Percentiles rank a stretch among this genome's conserved stretches.
These are phyloP conservation scores for Clarias magur DNA, from an alignment of 2,113 vertebrate genomes.

Conservation along the genomic window DNA sequence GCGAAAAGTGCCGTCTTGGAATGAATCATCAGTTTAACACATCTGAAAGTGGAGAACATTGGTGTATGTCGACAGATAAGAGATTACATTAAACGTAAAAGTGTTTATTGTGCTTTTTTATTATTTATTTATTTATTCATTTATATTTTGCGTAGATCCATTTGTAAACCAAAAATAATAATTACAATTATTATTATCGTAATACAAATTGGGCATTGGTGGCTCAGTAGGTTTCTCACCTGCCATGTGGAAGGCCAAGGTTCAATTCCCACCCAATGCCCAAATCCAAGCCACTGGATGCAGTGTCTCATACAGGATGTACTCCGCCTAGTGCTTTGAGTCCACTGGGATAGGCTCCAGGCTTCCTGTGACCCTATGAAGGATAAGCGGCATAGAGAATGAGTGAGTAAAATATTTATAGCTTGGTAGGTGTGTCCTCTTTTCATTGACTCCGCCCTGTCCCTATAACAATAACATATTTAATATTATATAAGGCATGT, in stretches of 20 bases:
- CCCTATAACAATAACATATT: not conserved
- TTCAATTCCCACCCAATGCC: too few species aligned
- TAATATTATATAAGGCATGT: not conserved
- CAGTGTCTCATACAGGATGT: too few species aligned
- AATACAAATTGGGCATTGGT: too few species aligned
- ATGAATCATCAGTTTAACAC: conserved; percentile 3
- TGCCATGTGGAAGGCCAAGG: too few species aligned
- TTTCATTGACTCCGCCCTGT: not conserved
- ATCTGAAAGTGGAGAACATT: not conserved
- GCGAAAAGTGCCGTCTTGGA: not conserved
- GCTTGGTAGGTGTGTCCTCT: not conserved
- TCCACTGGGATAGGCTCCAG: too few species aligned
- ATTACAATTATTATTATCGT: too few species aligned
- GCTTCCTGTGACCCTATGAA: too few species aligned
- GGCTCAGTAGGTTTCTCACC: too few species aligned
- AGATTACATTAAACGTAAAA: not conserved
- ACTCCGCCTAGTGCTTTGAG: too few species aligned
- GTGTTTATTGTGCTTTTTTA: not conserved
- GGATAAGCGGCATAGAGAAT: too few species aligned
- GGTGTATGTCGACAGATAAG: not conserved
- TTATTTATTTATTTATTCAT: not conserved
- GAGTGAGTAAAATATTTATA: not conserved
- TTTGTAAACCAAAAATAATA: not conserved
- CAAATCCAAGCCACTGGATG: too few species aligned
- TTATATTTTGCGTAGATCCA: not conserved